Conservation (phyloP, 2,888 invertebrate species). For the Tineola bisselliella region DNA sequence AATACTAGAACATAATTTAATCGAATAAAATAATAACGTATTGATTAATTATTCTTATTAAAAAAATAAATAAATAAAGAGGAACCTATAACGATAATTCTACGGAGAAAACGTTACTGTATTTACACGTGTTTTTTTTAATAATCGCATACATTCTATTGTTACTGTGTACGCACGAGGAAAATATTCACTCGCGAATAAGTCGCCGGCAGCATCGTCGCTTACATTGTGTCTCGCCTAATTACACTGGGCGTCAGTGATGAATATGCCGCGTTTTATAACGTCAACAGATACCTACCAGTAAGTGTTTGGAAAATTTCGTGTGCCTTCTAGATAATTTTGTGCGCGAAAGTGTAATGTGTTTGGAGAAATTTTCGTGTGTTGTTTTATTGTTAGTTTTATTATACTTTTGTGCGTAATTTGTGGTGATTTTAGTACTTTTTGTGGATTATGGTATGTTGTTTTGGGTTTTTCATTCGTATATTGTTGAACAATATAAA, state of each 20-base stretch:
- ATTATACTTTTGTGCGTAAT: not conserved
- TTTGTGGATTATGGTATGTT: too few relatives aligned
- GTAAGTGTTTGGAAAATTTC: not conserved
- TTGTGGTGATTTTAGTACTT: too few relatives aligned
- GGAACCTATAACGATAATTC: not conserved
- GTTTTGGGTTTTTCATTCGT: too few relatives aligned
- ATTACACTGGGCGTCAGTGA: conserved; percentile 42
- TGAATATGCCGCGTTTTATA: conserved; percentile 46
- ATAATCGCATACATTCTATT: conserved; percentile 1
- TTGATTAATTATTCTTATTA: too few relatives aligned
- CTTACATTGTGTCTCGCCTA: conserved; percentile 28
- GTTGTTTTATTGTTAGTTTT: not conserved
- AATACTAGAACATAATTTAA: too few relatives aligned
- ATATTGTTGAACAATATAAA: too few relatives aligned
- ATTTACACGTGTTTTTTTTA: not conserved
- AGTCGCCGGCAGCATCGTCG: not conserved
- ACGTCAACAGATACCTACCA: conserved; percentile 21
- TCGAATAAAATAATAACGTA: too few relatives aligned
- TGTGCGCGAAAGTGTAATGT: conserved; percentile 4
- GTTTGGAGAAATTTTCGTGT: not conserved
- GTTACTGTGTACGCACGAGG: not conserved
- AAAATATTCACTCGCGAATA: not conserved
- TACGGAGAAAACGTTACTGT: not conserved
- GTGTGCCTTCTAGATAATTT: not conserved
- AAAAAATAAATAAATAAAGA: too few relatives aligned